Percentiles rank a stretch among this genome's conserved stretches.
phyloP scores from a whole-genome alignment of 2,797 vertebrate genomes.

The Crocidura indochinensis region DNA sequence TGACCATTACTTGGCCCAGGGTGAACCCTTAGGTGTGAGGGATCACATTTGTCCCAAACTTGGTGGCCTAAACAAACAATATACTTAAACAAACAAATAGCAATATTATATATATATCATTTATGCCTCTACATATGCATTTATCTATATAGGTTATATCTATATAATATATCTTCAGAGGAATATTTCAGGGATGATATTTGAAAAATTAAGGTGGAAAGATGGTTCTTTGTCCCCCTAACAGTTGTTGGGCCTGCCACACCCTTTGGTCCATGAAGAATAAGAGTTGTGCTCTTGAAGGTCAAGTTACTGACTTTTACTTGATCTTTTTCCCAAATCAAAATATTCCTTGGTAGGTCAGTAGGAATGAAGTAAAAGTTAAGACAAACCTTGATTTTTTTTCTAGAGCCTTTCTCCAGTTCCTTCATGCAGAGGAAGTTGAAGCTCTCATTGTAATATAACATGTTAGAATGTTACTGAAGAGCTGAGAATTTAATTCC shows the following conservation, averaged over 20 bases:
- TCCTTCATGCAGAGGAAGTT: conserved; percentile 26
- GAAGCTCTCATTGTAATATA: conserved; percentile 29
- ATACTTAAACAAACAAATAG: no score
- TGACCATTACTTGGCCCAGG: conserved; percentile 45
- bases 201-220: background rate
- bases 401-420: background rate
- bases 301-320: background rate
- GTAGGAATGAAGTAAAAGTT: background rate
- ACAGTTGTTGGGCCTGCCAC: background rate
- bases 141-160: no score
- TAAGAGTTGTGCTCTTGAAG: background rate
- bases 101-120: no score
- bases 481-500: no score
- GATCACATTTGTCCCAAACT: no score
- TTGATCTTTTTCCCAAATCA: no score
- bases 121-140: no score
- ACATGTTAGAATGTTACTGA: background rate
- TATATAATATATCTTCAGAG: no score
- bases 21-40: background rate
- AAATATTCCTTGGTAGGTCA: background rate
- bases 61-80: no score
- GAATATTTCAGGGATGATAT: background rate
- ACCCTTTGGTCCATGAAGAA: background rate
- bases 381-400: background rate
- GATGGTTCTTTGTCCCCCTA: background rate